Conservation (phyloP, 2,113 vertebrate genomes). For the Anarhynchus alexandrinus region DNA sequence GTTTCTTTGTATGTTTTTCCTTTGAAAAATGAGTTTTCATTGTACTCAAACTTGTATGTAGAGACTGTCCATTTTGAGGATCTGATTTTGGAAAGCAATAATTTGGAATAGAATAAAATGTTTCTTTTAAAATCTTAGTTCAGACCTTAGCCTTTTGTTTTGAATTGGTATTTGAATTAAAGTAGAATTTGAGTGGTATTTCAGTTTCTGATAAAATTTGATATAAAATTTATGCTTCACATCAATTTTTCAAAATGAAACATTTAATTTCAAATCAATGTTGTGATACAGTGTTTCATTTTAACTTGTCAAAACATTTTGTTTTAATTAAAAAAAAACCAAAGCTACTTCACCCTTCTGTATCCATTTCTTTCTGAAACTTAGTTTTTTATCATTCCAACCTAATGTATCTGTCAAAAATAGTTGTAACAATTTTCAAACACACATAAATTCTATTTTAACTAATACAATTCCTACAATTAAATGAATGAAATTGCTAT, state of each 20-base stretch:
- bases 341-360: not conserved
- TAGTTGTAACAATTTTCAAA: not conserved
- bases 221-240: not conserved
- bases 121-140: not conserved
- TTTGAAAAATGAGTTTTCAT: not conserved
- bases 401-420: not conserved
- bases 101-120: not conserved
- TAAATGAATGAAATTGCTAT: not conserved
- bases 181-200: not conserved
- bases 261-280: not conserved
- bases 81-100: not conserved
- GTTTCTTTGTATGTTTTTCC: not conserved
- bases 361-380: not conserved
- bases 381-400: not conserved
- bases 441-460: not conserved
- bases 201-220: not conserved
- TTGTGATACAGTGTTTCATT: not conserved
- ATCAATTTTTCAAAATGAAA: not conserved
- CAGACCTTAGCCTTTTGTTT: not conserved
- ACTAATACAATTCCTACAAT: not conserved
- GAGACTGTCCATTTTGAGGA: not conserved
- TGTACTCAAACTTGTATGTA: not conserved
- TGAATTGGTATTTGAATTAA: not conserved
- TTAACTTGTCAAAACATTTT: not conserved
- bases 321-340: not conserved